Conservation (phyloP, 2,888 invertebrate genomes). For the Atherix ibis region DNA sequence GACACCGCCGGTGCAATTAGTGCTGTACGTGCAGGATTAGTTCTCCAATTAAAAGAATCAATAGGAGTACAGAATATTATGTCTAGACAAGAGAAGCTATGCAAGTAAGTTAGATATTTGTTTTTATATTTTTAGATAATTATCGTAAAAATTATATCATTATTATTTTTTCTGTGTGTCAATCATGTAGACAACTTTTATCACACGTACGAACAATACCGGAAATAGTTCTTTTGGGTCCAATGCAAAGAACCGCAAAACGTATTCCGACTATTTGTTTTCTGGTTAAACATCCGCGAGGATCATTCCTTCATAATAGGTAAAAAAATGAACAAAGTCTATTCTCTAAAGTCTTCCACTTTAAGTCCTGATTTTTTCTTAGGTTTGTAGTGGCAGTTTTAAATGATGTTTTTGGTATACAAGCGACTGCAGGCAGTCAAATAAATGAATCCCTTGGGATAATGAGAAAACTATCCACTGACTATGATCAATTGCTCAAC, state of each 20-base stretch:
- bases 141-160: slow-evolving; percentile 1
- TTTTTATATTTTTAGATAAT: neutral
- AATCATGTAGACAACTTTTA: slow-evolving; percentile 59
- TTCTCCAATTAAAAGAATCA: slow-evolving; percentile 70
- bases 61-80: slow-evolving; percentile 58
- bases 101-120: slow-evolving; percentile 38
- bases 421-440: slow-evolving; percentile 64
- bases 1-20: slow-evolving; percentile 64
- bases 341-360: neutral
- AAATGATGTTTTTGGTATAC: slow-evolving; percentile 85
- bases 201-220: slow-evolving; percentile 65
- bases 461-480: slow-evolving; percentile 53
- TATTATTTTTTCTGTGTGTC: slow-evolving; percentile 21
- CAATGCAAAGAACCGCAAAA: slow-evolving; percentile 45
- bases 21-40: slow-evolving; percentile 69
- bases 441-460: slow-evolving; percentile 78
- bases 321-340: slow-evolving; percentile 3
- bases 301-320: slow-evolving; percentile 71
- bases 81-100: slow-evolving; percentile 53
- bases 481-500: slow-evolving; percentile 49
- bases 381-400: slow-evolving; percentile 58
- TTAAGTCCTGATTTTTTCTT: neutral
- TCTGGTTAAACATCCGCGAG: slow-evolving; percentile 64
- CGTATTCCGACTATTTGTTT: slow-evolving; percentile 73
- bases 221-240: slow-evolving; percentile 63